These are phyloP conservation scores for Pomacea maculata DNA, from an alignment of 1,140 invertebrate genomes.

Conservation along the genomic window DNA sequence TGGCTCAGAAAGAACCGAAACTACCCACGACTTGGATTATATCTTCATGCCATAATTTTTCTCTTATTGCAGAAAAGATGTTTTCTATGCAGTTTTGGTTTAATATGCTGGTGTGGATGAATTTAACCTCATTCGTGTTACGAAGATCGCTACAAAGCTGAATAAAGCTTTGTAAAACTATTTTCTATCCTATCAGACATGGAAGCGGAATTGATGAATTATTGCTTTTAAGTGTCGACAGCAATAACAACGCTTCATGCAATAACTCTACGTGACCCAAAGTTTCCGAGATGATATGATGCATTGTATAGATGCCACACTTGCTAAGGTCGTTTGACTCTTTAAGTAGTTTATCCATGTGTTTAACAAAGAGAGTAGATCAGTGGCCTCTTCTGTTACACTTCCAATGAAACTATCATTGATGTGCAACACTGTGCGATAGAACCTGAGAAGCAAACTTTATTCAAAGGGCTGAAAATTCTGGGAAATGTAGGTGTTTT, in stretches of 20 bases:
- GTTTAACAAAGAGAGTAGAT: neutral
- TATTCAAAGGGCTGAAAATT: neutral
- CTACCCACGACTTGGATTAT: neutral
- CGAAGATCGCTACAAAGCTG: neutral
- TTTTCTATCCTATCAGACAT: neutral
- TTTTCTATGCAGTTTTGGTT: conserved; percentile 12
- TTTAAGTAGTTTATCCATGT: neutral
- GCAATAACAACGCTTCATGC: neutral
- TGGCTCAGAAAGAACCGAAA: conserved; percentile 1
- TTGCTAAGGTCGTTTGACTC: neutral
- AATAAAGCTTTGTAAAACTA: neutral
- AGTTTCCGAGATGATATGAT: neutral
- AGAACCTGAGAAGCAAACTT: neutral
- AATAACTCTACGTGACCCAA: neutral
- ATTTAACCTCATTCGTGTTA: neutral
- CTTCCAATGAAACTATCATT: neutral
- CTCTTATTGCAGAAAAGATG: neutral
- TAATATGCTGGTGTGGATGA: neutral
- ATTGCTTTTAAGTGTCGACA: neutral
- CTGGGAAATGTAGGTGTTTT: neutral
- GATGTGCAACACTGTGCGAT: neutral
- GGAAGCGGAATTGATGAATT: neutral
- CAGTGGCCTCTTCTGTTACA: neutral
- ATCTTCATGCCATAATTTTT: neutral
- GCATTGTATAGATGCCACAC: neutral